Base-by-base conservation (phyloP, 23 tunicate genomes). In the Trididemnum clinides region DNA sequence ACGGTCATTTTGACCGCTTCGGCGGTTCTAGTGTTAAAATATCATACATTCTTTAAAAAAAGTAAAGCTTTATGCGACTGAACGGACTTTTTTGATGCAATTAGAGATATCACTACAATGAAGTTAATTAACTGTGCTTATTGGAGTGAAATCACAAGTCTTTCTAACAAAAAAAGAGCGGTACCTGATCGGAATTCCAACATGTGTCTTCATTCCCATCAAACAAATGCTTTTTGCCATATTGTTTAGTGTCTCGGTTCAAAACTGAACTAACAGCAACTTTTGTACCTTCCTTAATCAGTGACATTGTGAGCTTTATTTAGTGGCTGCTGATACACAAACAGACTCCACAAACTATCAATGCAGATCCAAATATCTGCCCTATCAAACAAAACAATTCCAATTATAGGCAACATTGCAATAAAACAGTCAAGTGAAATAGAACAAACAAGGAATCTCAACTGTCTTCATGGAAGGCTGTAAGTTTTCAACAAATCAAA, bases 151-250 rank as follows among this genome's bases (percentile, higher is more conserved):
- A n/a, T n/a, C n/a, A n/a, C n/a, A n/a, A n/a, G n/a, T n/a, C n/a
- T n/a, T n/a, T n/a, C n/a, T 10, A 12, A 39, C 1, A 19, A 71
- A 15, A n/a, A n/a, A n/a, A n/a, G n/a, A n/a, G n/a, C n/a, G 50
- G 31, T 72, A 95, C 99, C 64, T 91, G 93, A 80, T 96, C 99
- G 21, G 99, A 96, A 59, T 91, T 91, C 99, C 99, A 96, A 34
- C 99, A 96, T 4, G 99, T 96, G 54, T 91, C 97, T 22, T 88
- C 97, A 64, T 88, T 81, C 0, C 38, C 85, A 81, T 96, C 96
- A 76, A 79, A 87, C 81, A 96, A 57, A 57, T 30, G 85, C 39
- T 88, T 80, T 64, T 91, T 96, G 27, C 99, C 99, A 88, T 87
- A 96, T 58, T 96, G 97, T 39, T 96, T 96, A 1, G 82, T 78